These are phyloP conservation scores for Tachypleus tridentatus DNA, from an alignment of 1,140 invertebrate species.

Conservation along the genomic window DNA sequence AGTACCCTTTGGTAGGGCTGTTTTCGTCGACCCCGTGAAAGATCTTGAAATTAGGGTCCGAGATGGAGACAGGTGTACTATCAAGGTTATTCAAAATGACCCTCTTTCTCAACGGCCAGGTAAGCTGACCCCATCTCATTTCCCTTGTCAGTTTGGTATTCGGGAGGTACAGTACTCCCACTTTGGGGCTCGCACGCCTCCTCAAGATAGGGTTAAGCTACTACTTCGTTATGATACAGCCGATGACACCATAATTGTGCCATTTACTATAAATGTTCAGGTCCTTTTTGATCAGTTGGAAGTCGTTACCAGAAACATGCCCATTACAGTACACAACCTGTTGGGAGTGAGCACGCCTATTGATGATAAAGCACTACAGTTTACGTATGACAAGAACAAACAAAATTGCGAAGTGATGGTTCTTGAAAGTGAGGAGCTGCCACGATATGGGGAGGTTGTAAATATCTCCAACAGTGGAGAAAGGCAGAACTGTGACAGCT, in stretches of 20 bases:
- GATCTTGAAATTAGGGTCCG: constrained; percentile 31
- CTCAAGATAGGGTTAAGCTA: constrained; percentile 30
- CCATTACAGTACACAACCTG: constrained; percentile 29
- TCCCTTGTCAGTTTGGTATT: constrained; percentile 33
- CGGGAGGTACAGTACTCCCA: constrained; percentile 34
- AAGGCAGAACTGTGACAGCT: constrained; percentile 32
- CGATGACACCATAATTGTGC: constrained; percentile 33
- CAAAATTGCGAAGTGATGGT: constrained; percentile 31
- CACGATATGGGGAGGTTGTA: constrained; percentile 31
- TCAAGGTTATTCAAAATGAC: constrained; percentile 31
- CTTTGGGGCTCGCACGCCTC: constrained; percentile 30
- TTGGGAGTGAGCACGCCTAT: constrained; percentile 28
- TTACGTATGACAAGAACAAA: constrained; percentile 28
- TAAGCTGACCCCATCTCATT: constrained; percentile 28
- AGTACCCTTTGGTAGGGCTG: constrained; percentile 12
- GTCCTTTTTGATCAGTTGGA: constrained; percentile 30
- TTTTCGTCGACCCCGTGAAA: constrained; percentile 29
- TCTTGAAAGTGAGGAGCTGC: constrained; percentile 26
- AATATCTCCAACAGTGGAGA: constrained; percentile 26
- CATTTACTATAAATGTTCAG: constrained; percentile 31
- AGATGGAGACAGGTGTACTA: constrained; percentile 29
- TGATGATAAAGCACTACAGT: constrained; percentile 25
- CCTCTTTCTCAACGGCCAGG: constrained; percentile 32
- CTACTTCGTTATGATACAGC: constrained; percentile 32
- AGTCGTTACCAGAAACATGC: constrained; percentile 30